A percentile compares a stretch with the other conserved stretches of the same genome.
Evolutionary conservation across 2,888 invertebrate species (phyloP).

Genomic region (Halictus ligatus): DNA sequence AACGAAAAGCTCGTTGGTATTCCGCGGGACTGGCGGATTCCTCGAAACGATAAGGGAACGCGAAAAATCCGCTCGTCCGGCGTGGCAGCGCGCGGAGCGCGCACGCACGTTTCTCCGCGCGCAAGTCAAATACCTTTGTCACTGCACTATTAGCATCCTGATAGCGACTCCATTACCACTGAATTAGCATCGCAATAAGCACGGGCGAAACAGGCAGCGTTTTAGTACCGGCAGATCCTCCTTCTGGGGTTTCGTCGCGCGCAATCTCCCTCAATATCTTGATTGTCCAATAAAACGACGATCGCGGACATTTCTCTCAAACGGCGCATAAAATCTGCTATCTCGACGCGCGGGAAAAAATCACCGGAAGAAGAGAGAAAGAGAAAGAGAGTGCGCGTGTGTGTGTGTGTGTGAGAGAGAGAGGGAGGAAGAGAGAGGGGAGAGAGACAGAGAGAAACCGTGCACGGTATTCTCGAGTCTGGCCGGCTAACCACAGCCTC

Average conservation of each 20-base stretch:
- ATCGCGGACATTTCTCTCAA: slow-evolving; percentile 54
- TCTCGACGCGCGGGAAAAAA: slow-evolving; percentile 39
- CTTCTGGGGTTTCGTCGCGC: slow-evolving; percentile 20
- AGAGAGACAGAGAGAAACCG: background rate
- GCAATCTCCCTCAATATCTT: slow-evolving; percentile 44
- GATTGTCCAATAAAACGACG: slow-evolving; percentile 56
- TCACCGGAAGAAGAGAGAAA: slow-evolving; percentile 58
- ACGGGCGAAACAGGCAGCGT: slow-evolving; percentile 37
- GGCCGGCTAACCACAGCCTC: slow-evolving; percentile 37
- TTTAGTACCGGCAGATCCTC: slow-evolving; percentile 32
- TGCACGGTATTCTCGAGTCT: slow-evolving; percentile 40
- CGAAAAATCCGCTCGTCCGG: background rate
- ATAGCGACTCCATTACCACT: slow-evolving; percentile 47
- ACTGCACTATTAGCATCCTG: slow-evolving; percentile 31
- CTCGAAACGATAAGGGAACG: background rate
- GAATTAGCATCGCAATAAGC: slow-evolving; percentile 44
- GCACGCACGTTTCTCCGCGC: slow-evolving; percentile 21
- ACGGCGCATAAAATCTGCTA: slow-evolving; percentile 46
- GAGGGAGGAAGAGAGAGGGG: slow-evolving; percentile 37
- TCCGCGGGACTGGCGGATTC: background rate
- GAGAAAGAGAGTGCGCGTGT: slow-evolving; percentile 50
- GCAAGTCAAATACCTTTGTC: slow-evolving; percentile 52
- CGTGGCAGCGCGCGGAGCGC: background rate
- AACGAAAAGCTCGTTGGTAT: background rate
- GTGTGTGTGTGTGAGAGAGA: background rate